These are phyloP conservation scores for Pseudonaja textilis DNA, from an alignment of 2,113 vertebrate species.

Conservation along the genomic window DNA sequence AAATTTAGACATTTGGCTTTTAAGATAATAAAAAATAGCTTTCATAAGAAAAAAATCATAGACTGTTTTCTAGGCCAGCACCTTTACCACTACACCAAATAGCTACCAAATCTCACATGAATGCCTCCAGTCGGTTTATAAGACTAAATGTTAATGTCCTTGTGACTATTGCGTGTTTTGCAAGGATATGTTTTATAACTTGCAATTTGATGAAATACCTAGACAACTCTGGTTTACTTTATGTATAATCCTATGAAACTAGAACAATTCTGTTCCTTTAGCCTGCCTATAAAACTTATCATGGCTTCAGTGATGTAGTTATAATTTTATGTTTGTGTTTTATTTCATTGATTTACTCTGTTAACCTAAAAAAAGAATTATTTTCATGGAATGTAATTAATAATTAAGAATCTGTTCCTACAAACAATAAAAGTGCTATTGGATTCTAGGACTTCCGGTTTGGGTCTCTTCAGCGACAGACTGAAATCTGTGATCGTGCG, in stretches of 20 bases:
- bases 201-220: background rate
- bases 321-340: no score
- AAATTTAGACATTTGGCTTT: background rate
- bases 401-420: background rate
- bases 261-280: background rate
- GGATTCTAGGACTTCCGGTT: background rate
- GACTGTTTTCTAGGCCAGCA: background rate
- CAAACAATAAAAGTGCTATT: background rate
- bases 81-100: background rate
- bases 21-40: background rate
- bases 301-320: no score
- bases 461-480: no score
- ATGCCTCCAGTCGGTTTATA: background rate
- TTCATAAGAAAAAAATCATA: background rate
- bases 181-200: background rate
- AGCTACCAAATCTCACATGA: background rate
- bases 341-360: no score
- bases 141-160: background rate
- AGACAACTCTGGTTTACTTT: background rate
- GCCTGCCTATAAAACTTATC: background rate
- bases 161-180: background rate
- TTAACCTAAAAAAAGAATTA: background rate
- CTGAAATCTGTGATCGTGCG: no score
- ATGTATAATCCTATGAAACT: background rate
- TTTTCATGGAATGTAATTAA: background rate